A percentile compares a stretch with the other conserved stretches of the same genome.
Conservation (phyloP, 2,888 invertebrate species). For the Laothoe populi region DNA sequence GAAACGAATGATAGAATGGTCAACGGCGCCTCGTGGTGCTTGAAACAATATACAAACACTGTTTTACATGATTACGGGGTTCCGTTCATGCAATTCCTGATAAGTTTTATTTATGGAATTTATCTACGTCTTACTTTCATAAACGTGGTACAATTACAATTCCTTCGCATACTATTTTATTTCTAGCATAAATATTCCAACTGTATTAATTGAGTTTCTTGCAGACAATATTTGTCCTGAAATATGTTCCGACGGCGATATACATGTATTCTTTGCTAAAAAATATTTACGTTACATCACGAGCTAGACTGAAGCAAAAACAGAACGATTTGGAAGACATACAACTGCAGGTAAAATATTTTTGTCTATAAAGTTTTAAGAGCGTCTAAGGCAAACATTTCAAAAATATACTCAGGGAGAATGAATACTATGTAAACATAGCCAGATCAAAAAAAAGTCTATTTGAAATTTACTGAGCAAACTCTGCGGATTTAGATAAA, state of each 20-base stretch:
- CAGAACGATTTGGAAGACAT: slow-evolving; percentile 69
- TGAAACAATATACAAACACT: slow-evolving; percentile 46
- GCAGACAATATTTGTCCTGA: slow-evolving; percentile 63
- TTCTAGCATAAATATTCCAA: background rate
- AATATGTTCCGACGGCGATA: slow-evolving; percentile 64
- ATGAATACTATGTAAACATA: too few species aligned
- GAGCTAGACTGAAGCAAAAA: slow-evolving; percentile 58
- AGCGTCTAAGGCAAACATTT: too few species aligned
- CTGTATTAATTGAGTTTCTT: slow-evolving; percentile 26
- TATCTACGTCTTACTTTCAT: slow-evolving; percentile 58
- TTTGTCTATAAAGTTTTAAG: too few species aligned
- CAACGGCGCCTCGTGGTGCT: slow-evolving; percentile 42
- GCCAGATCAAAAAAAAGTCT: too few species aligned
- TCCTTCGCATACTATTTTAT: too few species aligned
- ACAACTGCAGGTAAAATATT: slow-evolving; percentile 70
- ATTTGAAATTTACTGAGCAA: too few species aligned
- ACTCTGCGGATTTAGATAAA: too few species aligned
- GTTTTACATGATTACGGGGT: slow-evolving; percentile 54
- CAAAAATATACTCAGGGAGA: too few species aligned
- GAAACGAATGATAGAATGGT: slow-evolving; percentile 36
- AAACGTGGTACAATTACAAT: slow-evolving; percentile 66
- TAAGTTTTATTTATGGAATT: slow-evolving; percentile 52
- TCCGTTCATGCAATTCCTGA: slow-evolving; percentile 51
- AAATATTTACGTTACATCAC: slow-evolving; percentile 56
- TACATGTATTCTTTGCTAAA: slow-evolving; percentile 64